Evolutionary conservation across 2,888 invertebrate species (phyloP), one percentile per base, ranked within the genome.

Genomic region (Automeris io): DNA sequence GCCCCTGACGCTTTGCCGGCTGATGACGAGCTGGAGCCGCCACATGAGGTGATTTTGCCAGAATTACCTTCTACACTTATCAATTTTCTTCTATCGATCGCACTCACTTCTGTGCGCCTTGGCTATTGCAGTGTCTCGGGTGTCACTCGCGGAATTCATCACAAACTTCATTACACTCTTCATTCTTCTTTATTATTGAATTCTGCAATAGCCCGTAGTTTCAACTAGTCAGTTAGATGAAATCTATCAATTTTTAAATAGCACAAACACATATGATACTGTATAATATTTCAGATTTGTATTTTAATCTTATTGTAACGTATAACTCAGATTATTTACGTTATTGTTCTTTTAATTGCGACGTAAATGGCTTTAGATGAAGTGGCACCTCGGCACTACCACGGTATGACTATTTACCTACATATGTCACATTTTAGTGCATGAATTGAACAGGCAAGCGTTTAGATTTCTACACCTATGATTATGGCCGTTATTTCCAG

Each of bases 41-140:
- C 77, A 58, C 77, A 74, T 70, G 85, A 87, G 87, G 87, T 87
- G 87, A 87, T 82, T 85, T 85, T 83, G 85, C 86, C 85, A 86
- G 83, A 86, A 59, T 82, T 86, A 83, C 83, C 82, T 79, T 75
- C 68, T 74, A 75, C 77, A 77, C 74, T 68, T 68, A 64, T 61
- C 57, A 54, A 60, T 54, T 46, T 51, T 60, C 56, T 61, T 50
- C 46, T 68, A 54, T 68, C 61, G 59, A 67, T 66, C 73, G 78
- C 80, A 65, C 68, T 73, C 79, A 79, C 79, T 68, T 73, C 67
- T 78, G 59, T 70, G 46, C 61, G 70, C 70, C 72, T 74, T 74
- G 60, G 67, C 58, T 70, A 67, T 61, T 73, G 61, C 70, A 60
- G 63, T 69, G 67, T 69, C 66, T 67, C 64, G 66, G 77, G 78